These are phyloP conservation scores for Somateria mollissima DNA, from an alignment of 2,797 vertebrate genomes.

Conservation along the genomic window DNA sequence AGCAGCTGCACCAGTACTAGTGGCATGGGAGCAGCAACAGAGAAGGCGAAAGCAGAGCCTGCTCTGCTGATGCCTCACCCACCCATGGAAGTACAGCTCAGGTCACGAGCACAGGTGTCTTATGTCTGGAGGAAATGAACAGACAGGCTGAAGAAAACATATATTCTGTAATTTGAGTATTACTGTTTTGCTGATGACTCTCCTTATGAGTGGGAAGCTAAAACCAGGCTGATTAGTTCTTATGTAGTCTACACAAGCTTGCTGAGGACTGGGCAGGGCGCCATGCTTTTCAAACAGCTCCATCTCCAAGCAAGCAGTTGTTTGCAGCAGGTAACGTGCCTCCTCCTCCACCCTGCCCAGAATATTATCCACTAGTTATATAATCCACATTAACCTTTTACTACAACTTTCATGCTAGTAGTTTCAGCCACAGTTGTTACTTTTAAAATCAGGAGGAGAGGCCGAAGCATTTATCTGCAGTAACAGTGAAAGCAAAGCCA, in stretches of 20 bases:
- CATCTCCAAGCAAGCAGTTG: background rate
- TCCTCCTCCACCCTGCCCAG: background rate
- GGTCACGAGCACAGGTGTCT: background rate
- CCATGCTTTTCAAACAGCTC: background rate
- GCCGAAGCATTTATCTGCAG: background rate
- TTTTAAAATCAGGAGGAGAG: background rate
- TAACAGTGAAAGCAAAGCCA: background rate
- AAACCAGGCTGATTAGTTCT: background rate
- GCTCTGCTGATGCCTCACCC: background rate
- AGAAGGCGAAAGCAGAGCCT: background rate
- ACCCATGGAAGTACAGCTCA: background rate
- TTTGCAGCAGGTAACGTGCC: background rate
- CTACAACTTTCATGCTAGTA: background rate
- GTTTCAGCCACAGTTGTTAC: background rate
- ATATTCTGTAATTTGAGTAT: background rate
- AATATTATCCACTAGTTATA: background rate
- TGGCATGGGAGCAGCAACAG: background rate
- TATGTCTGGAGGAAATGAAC: background rate
- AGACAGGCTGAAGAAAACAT: background rate
- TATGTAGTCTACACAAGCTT: background rate
- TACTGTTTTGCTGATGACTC: background rate
- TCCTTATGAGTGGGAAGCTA: background rate
- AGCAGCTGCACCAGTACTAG: background rate
- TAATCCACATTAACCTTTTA: background rate
- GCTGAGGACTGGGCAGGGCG: background rate